A percentile compares a stretch with the other conserved stretches of the same genome.
Conservation (phyloP, 2,888 invertebrate species). For the Athetis lepigone region DNA sequence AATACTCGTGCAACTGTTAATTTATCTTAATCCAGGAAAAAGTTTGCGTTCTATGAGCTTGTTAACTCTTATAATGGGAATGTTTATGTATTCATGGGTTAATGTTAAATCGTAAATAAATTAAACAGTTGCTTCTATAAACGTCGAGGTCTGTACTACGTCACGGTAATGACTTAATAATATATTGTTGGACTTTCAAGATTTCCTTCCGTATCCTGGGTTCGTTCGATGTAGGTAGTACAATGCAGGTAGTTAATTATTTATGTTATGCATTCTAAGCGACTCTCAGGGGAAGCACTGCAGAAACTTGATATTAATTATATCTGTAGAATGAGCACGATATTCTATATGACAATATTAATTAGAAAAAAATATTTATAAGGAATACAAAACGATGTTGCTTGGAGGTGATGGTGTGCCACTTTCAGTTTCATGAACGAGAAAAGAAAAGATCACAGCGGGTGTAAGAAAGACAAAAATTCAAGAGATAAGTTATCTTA, state of each 20-base stretch:
- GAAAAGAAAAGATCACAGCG: slow-evolving; percentile 1
- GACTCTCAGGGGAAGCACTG: slow-evolving; percentile 37
- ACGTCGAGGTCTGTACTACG: no score
- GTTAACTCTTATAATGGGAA: slow-evolving; percentile 25
- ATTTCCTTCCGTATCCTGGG: slow-evolving; percentile 50
- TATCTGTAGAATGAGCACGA: neutral
- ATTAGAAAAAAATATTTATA: no score
- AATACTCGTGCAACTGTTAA: slow-evolving; percentile 28
- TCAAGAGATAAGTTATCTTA: slow-evolving; percentile 48
- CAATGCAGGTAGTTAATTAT: slow-evolving; percentile 13
- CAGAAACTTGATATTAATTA: neutral
- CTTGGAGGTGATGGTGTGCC: neutral
- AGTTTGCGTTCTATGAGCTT: slow-evolving; percentile 11
- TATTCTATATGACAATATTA: no score
- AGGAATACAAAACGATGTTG: neutral
- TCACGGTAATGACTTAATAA: slow-evolving; percentile 38
- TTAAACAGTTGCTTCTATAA: slow-evolving; percentile 4
- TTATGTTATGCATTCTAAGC: slow-evolving; percentile 18
- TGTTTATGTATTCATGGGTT: slow-evolving; percentile 28
- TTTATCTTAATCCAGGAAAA: slow-evolving; percentile 49
- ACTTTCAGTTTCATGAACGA: no score
- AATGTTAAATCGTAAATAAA: slow-evolving; percentile 13
- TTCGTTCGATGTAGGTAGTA: slow-evolving; percentile 5
- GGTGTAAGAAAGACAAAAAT: slow-evolving; percentile 24
- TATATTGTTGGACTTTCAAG: slow-evolving; percentile 20